Percentiles rank a stretch among this genome's conserved stretches.
Conservation (phyloP, 1,140 invertebrate genomes). For the Leptinotarsa defecta region DNA sequence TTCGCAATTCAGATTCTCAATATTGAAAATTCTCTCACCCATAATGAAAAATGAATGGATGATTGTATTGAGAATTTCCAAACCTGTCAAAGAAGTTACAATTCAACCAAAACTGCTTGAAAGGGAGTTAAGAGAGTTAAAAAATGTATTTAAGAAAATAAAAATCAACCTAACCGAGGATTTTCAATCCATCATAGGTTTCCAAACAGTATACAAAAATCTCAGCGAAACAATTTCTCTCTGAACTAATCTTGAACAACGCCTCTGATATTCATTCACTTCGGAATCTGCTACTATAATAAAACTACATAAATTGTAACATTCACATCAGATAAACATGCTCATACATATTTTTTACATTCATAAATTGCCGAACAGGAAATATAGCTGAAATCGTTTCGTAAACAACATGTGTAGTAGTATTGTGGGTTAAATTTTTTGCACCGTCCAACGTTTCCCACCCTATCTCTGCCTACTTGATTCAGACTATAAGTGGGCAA, state of each 20-base stretch:
- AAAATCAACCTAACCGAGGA: too few species aligned
- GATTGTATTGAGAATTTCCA: too few species aligned
- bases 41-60: too few species aligned
- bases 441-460: slow-evolving; percentile 32
- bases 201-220: too few species aligned
- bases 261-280: not conserved
- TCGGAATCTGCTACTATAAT: not conserved
- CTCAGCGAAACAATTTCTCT: too few species aligned
- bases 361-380: slow-evolving; percentile 5
- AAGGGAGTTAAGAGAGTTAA: too few species aligned
- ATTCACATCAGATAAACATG: slow-evolving; percentile 3
- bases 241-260: not conserved
- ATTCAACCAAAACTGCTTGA: too few species aligned
- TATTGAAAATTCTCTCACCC: too few species aligned
- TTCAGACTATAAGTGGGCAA: slow-evolving; percentile 27
- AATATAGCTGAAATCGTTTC: slow-evolving; percentile 7
- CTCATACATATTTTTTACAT: not conserved
- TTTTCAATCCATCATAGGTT: too few species aligned
- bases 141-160: too few species aligned
- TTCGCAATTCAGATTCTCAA: too few species aligned
- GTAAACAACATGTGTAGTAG: slow-evolving; percentile 38
- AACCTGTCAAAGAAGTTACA: too few species aligned
- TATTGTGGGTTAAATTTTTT: slow-evolving; percentile 37
- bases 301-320: not conserved
- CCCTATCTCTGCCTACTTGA: slow-evolving; percentile 39